Conservation (phyloP, 2,888 invertebrate genomes). For the Falcaria lacertinaria region DNA sequence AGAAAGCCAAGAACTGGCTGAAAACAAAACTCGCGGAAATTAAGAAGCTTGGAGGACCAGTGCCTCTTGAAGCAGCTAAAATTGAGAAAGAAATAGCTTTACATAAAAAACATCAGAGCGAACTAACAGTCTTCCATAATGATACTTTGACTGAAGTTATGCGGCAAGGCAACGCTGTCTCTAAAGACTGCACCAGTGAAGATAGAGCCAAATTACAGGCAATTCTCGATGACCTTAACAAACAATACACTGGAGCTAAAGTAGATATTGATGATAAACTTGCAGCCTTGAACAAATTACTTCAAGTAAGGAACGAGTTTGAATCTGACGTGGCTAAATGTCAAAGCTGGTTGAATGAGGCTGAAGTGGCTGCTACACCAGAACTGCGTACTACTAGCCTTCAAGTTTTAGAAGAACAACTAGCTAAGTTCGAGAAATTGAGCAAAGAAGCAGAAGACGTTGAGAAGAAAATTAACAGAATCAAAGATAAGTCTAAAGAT, state of each 20-base stretch:
- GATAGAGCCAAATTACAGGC: constrained; percentile 83
- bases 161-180: constrained; percentile 86
- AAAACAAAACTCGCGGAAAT: constrained; percentile 87
- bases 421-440: constrained; percentile 90
- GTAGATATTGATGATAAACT: constrained; percentile 86
- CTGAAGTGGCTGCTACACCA: constrained; percentile 90
- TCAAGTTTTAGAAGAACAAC: constrained; percentile 91
- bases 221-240: constrained; percentile 83
- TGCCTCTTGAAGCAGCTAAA: constrained; percentile 88
- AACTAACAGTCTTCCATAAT: constrained; percentile 88
- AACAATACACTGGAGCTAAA: constrained; percentile 85
- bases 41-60: constrained; percentile 86
- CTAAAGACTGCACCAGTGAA: constrained; percentile 89
- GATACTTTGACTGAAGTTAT: constrained; percentile 86
- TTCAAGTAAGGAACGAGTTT: constrained; percentile 88
- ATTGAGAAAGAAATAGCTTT: constrained; percentile 90
- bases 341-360: constrained; percentile 93
- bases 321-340: constrained; percentile 90
- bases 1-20: constrained; percentile 90
- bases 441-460: constrained; percentile 86
- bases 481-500: constrained; percentile 88
- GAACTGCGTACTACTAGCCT: constrained; percentile 89
- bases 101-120: constrained; percentile 86
- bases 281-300: constrained; percentile 84
- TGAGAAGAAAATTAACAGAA: constrained; percentile 85